Base-by-base conservation (phyloP, 2,888 invertebrate species). In the Conus canariensis region DNA sequence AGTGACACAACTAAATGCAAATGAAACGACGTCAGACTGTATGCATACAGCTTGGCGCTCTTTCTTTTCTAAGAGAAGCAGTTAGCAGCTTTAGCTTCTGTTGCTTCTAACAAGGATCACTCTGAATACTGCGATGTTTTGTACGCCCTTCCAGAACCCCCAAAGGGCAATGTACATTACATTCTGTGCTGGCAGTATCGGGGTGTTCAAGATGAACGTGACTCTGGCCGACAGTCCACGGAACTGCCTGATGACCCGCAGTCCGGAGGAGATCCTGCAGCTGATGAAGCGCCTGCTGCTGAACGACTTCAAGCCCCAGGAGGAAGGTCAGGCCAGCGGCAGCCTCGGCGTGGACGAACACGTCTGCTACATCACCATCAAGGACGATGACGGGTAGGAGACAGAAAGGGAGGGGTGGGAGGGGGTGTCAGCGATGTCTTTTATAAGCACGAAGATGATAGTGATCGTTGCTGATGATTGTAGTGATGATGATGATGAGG, bases 281-380 rank as follows among this genome's bases (percentile, higher is more conserved):
- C 82, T 90, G 9, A 83, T 94, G 12, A 88, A 93, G 19, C 91
- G 92, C 64, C 90, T 94, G 14, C 90, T 95, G 10, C 92, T 95
- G 90, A 93, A 93, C 64, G 93, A 94, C 85, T 94, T 94, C 89
- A 91, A 92, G 59, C 22, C 64, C 9, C 80, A 58, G 7, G 89
- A 45, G 6, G 59, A 45, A n/a, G 89, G 64, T 74, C 88, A 92
- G 56, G 90, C 90, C 64, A 90, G 85, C 58, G 87, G 87, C 45
- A 91, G 91, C 77, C 87, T 92, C 30, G 77, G 85, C 12, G 83
- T 85, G 30, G 90, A 91, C 0, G 93, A 93, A 30, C 92, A 91
- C 67, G 92, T 94, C 3, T 94, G 94, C 19, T 93, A 93, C 89
- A 91, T 93, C 91, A 90, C 91, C 45, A 89, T 94, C 9, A 70